Evolutionary conservation across 2,888 invertebrate species (phyloP).

Genomic region (Drepanosiphum platanoidis): DNA sequence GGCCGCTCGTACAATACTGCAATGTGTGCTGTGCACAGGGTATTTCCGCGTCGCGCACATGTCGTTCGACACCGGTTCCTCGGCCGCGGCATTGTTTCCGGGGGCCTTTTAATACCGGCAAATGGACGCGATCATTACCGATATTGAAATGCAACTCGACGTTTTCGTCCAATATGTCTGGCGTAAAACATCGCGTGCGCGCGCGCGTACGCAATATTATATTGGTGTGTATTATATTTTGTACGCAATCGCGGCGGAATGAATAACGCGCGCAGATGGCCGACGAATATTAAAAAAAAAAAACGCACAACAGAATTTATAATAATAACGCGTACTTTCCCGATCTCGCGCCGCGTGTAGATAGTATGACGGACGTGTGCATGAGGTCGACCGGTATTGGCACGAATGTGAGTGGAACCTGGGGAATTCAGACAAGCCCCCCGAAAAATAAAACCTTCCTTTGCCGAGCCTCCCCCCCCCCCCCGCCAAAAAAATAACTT

Average conservation of each 20-base stretch:
- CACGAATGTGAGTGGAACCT: no score
- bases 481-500: no score
- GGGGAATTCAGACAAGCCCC: no score
- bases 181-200: background rate
- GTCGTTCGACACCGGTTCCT: background rate
- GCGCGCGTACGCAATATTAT: background rate
- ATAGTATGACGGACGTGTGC: no score
- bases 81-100: slow-evolving; percentile 33
- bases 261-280: slow-evolving; percentile 15
- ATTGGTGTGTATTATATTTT: background rate
- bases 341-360: no score
- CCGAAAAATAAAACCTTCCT: no score
- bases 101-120: slow-evolving; percentile 58
- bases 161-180: slow-evolving; percentile 41
- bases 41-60: background rate
- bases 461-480: no score
- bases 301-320: background rate
- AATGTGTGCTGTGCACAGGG: background rate
- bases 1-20: background rate
- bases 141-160: slow-evolving; percentile 50
- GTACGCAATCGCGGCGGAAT: background rate
- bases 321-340: no score
- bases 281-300: background rate
- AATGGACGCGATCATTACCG: slow-evolving; percentile 53
- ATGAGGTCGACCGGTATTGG: no score